phyloP scores from a whole-genome alignment of 2,113 vertebrate genomes.

The Cyprinodon tularosa region DNA sequence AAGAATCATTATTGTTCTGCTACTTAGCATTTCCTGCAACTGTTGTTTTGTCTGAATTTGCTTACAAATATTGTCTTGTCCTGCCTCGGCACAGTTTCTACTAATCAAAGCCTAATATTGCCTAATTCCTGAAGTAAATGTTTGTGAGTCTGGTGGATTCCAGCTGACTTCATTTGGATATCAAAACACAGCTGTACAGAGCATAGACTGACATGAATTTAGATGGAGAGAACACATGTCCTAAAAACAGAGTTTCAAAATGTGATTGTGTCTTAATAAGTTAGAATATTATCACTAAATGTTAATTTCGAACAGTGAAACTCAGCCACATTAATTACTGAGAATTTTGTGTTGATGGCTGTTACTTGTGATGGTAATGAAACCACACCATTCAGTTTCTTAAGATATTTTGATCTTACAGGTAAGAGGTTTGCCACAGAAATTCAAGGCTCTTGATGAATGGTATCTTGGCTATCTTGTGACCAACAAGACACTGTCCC shows the following conservation, averaged over 20 bases:
- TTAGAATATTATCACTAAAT: background rate
- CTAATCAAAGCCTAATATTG: constrained; percentile 50
- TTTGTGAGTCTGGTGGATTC: constrained; percentile 24
- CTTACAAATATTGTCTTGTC: constrained; percentile 51
- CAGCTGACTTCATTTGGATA: constrained; percentile 42
- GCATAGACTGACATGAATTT: constrained; percentile 33
- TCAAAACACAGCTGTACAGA: constrained; percentile 34
- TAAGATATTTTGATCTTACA: background rate
- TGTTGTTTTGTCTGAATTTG: constrained; percentile 47
- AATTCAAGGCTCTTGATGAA: too few relatives aligned
- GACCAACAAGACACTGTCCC: too few relatives aligned
- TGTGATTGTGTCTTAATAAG: background rate
- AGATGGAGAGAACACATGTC: constrained; percentile 22
- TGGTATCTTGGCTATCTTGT: too few relatives aligned
- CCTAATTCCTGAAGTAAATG: constrained; percentile 54
- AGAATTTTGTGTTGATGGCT: background rate
- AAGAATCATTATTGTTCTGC: constrained; percentile 27
- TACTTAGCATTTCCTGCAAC: constrained; percentile 49
- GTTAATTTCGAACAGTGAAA: background rate
- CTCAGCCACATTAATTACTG: background rate
- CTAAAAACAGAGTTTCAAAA: constrained; percentile 11
- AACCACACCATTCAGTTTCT: background rate
- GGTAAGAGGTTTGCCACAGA: background rate
- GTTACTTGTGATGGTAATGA: background rate
- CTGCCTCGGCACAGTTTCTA: constrained; percentile 39